phyloP scores from a whole-genome alignment of 2,888 invertebrate species.

The Bugulina stolonifera region DNA sequence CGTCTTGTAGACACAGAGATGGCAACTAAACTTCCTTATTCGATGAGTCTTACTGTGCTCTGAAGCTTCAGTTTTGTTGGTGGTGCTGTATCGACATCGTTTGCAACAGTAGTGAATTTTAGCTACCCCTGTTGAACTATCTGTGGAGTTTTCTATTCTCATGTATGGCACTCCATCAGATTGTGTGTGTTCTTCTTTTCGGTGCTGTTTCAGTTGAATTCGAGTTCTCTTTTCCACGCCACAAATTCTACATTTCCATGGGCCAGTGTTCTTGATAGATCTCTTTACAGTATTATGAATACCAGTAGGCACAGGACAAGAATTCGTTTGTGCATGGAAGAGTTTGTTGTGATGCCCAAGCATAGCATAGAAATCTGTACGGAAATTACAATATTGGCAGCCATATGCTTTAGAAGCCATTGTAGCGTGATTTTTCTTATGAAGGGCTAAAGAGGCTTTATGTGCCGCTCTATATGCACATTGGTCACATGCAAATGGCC shows the following conservation, averaged over 20 bases:
- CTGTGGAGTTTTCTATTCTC: not conserved
- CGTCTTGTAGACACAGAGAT: not conserved
- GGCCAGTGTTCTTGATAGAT: not conserved
- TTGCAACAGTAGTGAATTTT: not conserved
- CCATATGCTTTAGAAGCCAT: constrained; percentile 5
- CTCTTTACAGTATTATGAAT: not conserved
- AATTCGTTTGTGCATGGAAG: not conserved
- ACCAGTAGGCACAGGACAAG: not conserved
- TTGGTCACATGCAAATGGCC: constrained; percentile 10
- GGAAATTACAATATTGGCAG: constrained; percentile 9
- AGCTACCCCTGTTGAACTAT: too few relatives aligned
- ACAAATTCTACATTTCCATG: constrained; percentile 8
- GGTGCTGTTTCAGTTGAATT: not conserved
- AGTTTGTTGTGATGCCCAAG: not conserved
- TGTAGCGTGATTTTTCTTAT: constrained; percentile 6
- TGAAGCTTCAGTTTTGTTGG: not conserved
- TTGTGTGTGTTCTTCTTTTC: not conserved
- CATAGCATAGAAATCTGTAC: constrained; percentile 10
- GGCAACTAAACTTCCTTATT: not conserved
- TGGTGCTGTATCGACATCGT: not conserved
- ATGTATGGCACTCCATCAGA: not conserved
- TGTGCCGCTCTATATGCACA: constrained; percentile 4
- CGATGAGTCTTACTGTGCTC: not conserved
- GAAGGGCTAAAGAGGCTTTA: not conserved
- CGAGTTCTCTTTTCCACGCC: not conserved